phyloP scores from a whole-genome alignment of 2,113 vertebrate genomes.

The Diadophis punctatus region DNA sequence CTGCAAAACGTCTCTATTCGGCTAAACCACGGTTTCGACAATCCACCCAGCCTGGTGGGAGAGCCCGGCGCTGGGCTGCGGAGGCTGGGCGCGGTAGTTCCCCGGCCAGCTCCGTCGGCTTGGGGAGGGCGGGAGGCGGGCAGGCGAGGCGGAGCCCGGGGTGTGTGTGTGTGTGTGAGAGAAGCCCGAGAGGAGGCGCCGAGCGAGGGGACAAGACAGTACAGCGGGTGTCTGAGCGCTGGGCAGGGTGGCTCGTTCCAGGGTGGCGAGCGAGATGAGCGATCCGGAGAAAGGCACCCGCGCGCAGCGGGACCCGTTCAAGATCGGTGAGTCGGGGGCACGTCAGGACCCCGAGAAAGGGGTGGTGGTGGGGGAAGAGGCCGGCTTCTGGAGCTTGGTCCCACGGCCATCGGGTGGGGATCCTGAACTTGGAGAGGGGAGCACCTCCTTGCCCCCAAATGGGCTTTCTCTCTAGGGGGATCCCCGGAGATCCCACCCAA shows the following conservation, averaged over 20 bases:
- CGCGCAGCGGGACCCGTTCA: neutral
- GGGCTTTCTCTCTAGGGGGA: neutral
- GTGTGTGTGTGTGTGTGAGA: rapidly evolving
- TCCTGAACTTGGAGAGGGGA: neutral
- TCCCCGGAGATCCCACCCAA: too few relatives aligned
- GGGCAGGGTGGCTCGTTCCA: neutral
- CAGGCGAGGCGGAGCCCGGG: neutral
- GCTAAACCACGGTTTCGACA: neutral
- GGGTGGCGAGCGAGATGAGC: neutral
- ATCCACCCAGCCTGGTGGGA: neutral
- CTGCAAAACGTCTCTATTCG: neutral
- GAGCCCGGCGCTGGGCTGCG: neutral
- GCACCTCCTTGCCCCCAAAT: neutral
- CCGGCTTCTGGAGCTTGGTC: neutral
- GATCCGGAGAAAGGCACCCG: neutral
- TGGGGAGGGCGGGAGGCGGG: neutral
- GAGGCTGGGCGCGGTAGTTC: neutral
- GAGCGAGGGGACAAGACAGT: neutral
- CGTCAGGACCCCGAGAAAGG: neutral
- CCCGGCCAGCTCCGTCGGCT: too few relatives aligned
- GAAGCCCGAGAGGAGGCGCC: neutral
- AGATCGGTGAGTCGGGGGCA: neutral
- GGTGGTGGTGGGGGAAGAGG: too few relatives aligned
- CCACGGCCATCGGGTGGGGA: neutral
- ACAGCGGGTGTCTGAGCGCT: neutral